Conservation (phyloP, 2,888 invertebrate species). For the Oligia strigilis region DNA sequence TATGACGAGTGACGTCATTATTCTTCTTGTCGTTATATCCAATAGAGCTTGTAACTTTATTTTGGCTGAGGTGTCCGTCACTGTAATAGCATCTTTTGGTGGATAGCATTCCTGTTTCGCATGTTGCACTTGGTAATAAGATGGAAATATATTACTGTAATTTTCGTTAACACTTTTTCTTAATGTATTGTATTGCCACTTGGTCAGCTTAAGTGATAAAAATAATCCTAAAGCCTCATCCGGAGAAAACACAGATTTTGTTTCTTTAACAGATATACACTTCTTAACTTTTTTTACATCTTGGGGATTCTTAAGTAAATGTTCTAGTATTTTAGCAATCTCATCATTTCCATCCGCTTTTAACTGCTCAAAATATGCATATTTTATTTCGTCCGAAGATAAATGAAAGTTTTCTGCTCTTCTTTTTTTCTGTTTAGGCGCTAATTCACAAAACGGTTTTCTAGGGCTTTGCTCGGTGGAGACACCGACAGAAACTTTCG, state of each 20-base stretch:
- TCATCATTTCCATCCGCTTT: no score
- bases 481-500: constrained; percentile 9
- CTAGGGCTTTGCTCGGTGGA: constrained; percentile 1
- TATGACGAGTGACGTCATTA: no score
- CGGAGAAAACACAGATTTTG: constrained; percentile 8
- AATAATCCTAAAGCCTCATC: constrained; percentile 1
- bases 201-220: neutral
- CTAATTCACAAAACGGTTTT: constrained; percentile 14
- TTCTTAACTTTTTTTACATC: constrained; percentile 3
- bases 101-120: constrained; percentile 17
- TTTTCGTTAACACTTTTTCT: constrained; percentile 1
- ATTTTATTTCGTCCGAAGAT: no score
- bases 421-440: no score
- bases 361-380: no score
- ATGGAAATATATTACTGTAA: constrained; percentile 3
- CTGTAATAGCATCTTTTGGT: constrained; percentile 11
- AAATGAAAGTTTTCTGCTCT: no score
- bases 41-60: constrained; percentile 1
- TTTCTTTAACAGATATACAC: constrained; percentile 4
- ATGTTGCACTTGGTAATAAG: constrained; percentile 11
- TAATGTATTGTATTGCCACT: constrained; percentile 2
- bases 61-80: constrained; percentile 6
- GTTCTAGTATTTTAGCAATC: constrained; percentile 4
- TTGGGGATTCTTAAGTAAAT: constrained; percentile 3
- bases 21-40: no score